A percentile compares a stretch with the other conserved stretches of the same genome.
These are phyloP conservation scores for Nipponia nippon DNA, from an alignment of 2,113 vertebrate species.

Conservation along the genomic window DNA sequence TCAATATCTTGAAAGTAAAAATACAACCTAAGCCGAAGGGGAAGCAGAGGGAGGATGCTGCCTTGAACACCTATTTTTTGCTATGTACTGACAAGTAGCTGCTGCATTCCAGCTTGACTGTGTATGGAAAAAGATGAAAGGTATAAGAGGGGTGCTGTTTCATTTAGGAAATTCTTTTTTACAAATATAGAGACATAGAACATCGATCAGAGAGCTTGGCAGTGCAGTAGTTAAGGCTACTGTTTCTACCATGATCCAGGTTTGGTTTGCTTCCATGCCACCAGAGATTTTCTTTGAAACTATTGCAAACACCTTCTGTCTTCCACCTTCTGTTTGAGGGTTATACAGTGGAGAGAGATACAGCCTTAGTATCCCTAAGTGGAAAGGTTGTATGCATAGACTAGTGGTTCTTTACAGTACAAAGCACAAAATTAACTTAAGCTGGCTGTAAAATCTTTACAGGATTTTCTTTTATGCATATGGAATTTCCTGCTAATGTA, in stretches of 20 bases:
- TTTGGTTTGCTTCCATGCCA: not conserved
- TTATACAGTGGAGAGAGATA: not conserved
- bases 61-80: not conserved
- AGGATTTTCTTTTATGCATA: not conserved
- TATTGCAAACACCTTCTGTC: not conserved
- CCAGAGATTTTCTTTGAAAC: not conserved
- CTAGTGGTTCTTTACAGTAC: not conserved
- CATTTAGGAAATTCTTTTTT: not conserved
- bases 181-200: not conserved
- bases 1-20: not conserved
- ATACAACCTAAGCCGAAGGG: not conserved
- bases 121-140: not conserved
- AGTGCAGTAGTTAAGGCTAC: not conserved
- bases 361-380: not conserved
- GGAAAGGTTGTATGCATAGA: not conserved
- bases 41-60: not conserved
- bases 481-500: not conserved
- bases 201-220: not conserved
- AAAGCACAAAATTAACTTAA: not conserved
- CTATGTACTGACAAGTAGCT: not conserved
- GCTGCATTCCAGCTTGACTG: not conserved
- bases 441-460: not conserved
- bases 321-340: not conserved
- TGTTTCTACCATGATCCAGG: not conserved
- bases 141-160: not conserved